Percentiles rank a stretch among this genome's conserved stretches.
Evolutionary conservation across 2,888 invertebrate species (phyloP).

Genomic region (Andricus quercusramuli): DNA sequence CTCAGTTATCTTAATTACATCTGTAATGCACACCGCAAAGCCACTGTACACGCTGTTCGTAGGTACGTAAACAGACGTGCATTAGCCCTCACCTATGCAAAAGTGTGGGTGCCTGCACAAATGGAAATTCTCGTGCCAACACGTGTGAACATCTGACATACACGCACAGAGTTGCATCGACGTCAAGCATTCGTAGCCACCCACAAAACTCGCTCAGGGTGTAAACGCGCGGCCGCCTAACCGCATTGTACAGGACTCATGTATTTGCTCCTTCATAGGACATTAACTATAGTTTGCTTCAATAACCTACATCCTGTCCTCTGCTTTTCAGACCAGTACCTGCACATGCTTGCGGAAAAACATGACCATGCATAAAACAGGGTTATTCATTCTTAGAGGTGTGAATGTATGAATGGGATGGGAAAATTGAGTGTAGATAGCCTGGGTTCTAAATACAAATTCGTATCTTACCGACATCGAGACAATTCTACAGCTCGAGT

Average conservation of each 20-base stretch:
- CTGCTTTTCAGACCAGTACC: not conserved
- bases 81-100: conserved; percentile 41
- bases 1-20: conserved; percentile 78
- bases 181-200: conserved; percentile 48
- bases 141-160: conserved; percentile 1
- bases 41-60: conserved; percentile 56
- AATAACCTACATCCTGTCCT: conserved; percentile 10
- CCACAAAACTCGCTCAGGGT: conserved; percentile 47
- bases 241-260: conserved; percentile 50
- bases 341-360: not conserved
- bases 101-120: conserved; percentile 42
- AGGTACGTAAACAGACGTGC: conserved; percentile 55
- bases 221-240: conserved; percentile 53
- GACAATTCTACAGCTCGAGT: no score
- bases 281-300: conserved; percentile 50
- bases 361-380: not conserved
- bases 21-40: conserved; percentile 76
- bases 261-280: conserved; percentile 52
- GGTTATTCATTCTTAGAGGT: not conserved
- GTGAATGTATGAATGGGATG: not conserved
- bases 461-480: no score
- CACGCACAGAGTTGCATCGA: conserved; percentile 45
- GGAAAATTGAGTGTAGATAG: no score
- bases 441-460: no score
- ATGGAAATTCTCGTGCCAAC: conserved; percentile 15